Conservation (phyloP, 2,888 invertebrate genomes). For the Cephus rjabovi region DNA sequence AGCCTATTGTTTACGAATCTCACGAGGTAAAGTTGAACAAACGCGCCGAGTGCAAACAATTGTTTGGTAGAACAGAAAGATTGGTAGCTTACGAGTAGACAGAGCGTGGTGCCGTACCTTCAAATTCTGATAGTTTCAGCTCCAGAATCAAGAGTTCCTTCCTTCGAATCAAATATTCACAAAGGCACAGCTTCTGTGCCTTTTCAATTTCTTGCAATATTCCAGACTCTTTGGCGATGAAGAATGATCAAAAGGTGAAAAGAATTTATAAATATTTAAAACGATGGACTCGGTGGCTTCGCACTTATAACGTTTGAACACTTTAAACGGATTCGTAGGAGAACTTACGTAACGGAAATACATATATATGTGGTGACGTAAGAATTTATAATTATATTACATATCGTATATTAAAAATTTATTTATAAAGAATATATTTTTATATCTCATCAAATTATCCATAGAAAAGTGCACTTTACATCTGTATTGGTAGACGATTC, state of each 20-base stretch:
- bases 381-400: too few species aligned
- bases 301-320: not conserved
- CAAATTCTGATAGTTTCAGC: too few species aligned
- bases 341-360: not conserved
- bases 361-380: too few species aligned
- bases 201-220: not conserved
- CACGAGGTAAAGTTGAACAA: not conserved
- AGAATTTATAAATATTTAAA: not conserved
- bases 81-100: not conserved
- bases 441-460: too few species aligned
- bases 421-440: too few species aligned
- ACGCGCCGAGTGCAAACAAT: not conserved
- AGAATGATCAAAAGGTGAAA: not conserved
- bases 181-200: not conserved
- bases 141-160: too few species aligned
- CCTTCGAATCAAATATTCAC: not conserved
- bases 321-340: not conserved
- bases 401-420: too few species aligned
- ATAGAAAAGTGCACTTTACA: too few species aligned
- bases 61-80: not conserved
- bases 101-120: not conserved
- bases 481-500: too few species aligned
- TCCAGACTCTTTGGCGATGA: not conserved
- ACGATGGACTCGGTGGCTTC: not conserved
- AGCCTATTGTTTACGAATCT: not conserved